Percentiles rank a stretch among this genome's conserved stretches.
Evolutionary conservation across 2,888 invertebrate species (phyloP).

Genomic region (Drosophila planitibia): DNA sequence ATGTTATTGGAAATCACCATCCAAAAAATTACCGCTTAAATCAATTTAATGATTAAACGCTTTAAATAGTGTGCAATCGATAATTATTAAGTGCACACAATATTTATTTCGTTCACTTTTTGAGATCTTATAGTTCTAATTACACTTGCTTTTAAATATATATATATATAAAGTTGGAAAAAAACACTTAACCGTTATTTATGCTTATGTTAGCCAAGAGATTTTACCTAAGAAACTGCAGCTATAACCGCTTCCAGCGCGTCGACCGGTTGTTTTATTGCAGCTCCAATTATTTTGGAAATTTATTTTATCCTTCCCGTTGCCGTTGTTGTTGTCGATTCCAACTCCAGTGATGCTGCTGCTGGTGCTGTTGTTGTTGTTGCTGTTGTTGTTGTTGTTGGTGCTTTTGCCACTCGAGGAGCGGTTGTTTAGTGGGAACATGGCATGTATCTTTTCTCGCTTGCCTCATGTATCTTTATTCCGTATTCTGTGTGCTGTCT

Average conservation of each 20-base stretch:
- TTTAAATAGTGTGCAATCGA: slow-evolving; percentile 19
- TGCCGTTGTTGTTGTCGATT: slow-evolving; percentile 19
- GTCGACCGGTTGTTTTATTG: slow-evolving; percentile 84
- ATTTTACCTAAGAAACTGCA: slow-evolving; percentile 85
- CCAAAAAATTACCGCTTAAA: slow-evolving; percentile 24
- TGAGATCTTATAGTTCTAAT: neutral
- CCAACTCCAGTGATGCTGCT: slow-evolving; percentile 27
- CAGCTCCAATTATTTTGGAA: slow-evolving; percentile 85
- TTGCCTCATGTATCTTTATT: slow-evolving; percentile 62
- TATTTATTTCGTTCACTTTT: neutral
- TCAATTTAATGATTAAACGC: slow-evolving; percentile 15
- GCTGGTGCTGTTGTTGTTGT: slow-evolving; percentile 33
- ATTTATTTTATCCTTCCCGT: slow-evolving; percentile 82
- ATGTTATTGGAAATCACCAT: slow-evolving; percentile 14
- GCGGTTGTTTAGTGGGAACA: slow-evolving; percentile 77
- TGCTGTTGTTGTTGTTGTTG: slow-evolving; percentile 46
- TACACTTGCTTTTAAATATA: neutral
- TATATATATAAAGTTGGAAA: slow-evolving; percentile 6
- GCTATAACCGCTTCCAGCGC: slow-evolving; percentile 85
- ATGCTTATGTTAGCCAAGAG: slow-evolving; percentile 34
- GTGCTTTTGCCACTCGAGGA: slow-evolving; percentile 76
- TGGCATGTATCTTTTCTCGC: slow-evolving; percentile 72
- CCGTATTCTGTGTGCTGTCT: slow-evolving; percentile 19
- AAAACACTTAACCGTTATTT: slow-evolving; percentile 36
- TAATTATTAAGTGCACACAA: slow-evolving; percentile 15